Percentiles rank a stretch among this genome's conserved stretches.
phyloP scores from a whole-genome alignment of 2,888 invertebrate species.

The Conops quadrifasciatus region DNA sequence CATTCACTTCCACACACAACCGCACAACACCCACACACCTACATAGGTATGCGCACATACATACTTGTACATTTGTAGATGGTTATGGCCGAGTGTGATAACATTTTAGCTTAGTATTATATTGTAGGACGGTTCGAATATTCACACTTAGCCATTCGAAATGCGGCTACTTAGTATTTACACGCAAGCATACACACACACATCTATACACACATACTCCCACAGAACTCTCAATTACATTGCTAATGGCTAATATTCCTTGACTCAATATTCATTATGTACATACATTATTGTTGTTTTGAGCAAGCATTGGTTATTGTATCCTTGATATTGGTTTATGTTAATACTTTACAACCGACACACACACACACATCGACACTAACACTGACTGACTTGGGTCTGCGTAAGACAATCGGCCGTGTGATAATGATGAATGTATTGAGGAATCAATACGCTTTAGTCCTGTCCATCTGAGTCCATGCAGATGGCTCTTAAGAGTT shows the following conservation, averaged over 20 bases:
- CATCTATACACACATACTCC: too few species aligned
- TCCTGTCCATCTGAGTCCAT: neutral
- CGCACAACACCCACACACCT: neutral
- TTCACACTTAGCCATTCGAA: too few species aligned
- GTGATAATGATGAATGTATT: constrained; percentile 26
- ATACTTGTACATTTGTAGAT: neutral
- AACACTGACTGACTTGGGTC: neutral
- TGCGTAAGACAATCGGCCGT: constrained; percentile 6
- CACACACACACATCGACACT: neutral
- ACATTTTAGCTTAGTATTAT: neutral
- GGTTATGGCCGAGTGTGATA: neutral
- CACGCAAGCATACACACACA: too few species aligned
- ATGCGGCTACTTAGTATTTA: too few species aligned
- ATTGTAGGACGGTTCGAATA: too few species aligned
- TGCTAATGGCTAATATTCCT: too few species aligned
- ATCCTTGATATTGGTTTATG: too few species aligned
- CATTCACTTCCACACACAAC: neutral
- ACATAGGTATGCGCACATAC: neutral
- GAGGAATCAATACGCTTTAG: neutral
- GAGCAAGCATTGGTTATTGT: too few species aligned
- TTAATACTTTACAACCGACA: neutral
- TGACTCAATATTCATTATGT: too few species aligned
- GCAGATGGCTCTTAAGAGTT: neutral
- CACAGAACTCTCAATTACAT: too few species aligned
- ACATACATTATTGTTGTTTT: too few species aligned